Evolutionary conservation across 2,113 vertebrate genomes (phyloP), one percentile per base, ranked within the genome.

Genomic region (Progne subis): DNA sequence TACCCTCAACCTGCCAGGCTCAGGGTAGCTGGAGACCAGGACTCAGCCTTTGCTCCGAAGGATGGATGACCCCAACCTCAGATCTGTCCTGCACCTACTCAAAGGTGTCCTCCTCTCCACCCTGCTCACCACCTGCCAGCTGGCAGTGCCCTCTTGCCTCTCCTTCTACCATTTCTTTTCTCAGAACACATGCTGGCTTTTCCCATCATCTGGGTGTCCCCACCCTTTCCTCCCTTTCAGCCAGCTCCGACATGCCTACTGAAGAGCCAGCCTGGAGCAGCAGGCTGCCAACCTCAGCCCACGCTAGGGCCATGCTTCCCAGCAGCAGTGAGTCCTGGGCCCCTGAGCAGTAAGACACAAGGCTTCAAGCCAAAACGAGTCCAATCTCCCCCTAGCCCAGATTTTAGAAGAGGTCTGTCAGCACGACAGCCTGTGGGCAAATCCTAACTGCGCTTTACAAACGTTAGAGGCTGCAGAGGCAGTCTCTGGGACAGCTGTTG

Each of bases 291-390:
- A 15, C 19, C 43, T 19, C 60, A 83, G 80, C 56, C 78, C 53
- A 50, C 2, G 1, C 57, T 6, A 8, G 47, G 49, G 17, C 55
- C 52, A 32, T 1, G 2, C 46, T 82, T 28, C 26, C 41, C 10
- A 5, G 19, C 56, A 82, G 50, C 80, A 64, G 28, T 0, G 0
- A 88, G 46, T 20, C 55, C 39, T 3, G 5, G 6, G 37, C 17
- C 20, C 13, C 19, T 0, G 0, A 75, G 76, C 41, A 28, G 11
- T 0, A 2, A 43, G 12, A 34, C 1, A 4, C 29, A 44, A 21
- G 18, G 72, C n/a, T 76, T 56, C 12, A 5, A 67, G 37, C 20
- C n/a, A 57, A 53, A 81, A 67, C 0, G 0, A 77, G 18, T 10
- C 29, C 1, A 2, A 5, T 50, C 37, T 82, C 6, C 13, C 44